These are phyloP conservation scores for Cuculus canorus DNA, from an alignment of 2,797 vertebrate species.

Conservation along the genomic window DNA sequence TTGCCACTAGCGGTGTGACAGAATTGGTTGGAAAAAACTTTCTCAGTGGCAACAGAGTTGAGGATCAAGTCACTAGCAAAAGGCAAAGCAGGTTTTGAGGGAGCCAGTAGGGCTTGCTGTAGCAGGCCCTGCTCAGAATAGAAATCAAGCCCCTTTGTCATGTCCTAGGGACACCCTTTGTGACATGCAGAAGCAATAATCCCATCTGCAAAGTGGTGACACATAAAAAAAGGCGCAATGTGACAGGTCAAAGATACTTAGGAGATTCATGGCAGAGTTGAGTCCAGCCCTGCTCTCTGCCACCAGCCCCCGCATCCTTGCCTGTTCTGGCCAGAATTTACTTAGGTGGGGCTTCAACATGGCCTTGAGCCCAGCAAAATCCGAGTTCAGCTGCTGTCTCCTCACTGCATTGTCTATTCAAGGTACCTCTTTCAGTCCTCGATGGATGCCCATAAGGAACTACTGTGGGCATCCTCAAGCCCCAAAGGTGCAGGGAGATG, in stretches of 20 bases:
- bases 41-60: neutral
- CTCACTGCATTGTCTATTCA: accelerated
- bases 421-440: neutral
- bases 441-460: too few relatives aligned
- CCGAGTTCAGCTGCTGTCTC: neutral
- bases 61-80: neutral
- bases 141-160: neutral
- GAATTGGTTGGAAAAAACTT: neutral
- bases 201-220: neutral
- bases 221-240: neutral
- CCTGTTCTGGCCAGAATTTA: neutral
- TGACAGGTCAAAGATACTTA: neutral
- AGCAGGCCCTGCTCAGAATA: neutral
- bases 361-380: neutral
- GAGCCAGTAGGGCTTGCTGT: neutral
- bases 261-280: neutral
- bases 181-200: neutral
- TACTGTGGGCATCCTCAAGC: neutral
- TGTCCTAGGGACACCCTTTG: neutral
- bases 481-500: neutral
- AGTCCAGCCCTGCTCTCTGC: neutral
- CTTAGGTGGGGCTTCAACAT: neutral
- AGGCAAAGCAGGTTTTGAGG: neutral
- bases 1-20: neutral
- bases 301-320: neutral